phyloP scores from a whole-genome alignment of 2,797 vertebrate species.

The Pangasius macronema region DNA sequence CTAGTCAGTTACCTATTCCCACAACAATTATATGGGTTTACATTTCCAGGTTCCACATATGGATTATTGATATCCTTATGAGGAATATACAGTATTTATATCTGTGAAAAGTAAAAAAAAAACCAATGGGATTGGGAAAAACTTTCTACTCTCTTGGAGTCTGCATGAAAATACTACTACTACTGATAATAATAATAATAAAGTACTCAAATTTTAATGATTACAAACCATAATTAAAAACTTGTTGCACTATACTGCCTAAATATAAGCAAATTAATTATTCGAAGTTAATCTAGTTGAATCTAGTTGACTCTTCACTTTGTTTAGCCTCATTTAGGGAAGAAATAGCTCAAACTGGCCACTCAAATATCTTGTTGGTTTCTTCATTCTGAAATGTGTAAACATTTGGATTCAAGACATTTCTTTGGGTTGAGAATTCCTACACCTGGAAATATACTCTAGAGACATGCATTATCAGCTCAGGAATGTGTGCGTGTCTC shows the following conservation, averaged over 20 bases:
- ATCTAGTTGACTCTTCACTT: neutral
- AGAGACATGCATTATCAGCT: neutral
- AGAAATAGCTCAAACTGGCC: neutral
- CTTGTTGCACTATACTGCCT: neutral
- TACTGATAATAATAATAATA: neutral
- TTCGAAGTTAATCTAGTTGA: neutral
- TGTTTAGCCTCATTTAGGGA: neutral
- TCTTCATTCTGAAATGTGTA: neutral
- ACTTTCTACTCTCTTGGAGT: neutral
- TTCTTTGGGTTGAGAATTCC: neutral
- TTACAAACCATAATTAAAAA: neutral
- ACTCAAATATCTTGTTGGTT: constrained; percentile 1
- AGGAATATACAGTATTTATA: neutral
- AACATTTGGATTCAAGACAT: neutral
- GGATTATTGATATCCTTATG: neutral
- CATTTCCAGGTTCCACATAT: neutral
- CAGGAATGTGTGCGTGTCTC: constrained; percentile 18
- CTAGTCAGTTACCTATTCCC: neutral
- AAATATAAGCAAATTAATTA: neutral
- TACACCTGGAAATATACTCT: neutral
- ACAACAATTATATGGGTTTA: neutral
- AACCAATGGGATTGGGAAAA: neutral
- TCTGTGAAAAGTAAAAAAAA: neutral
- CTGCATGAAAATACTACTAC: neutral
- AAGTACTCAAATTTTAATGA: too few species aligned